A percentile compares a stretch with the other conserved stretches of the same genome.
phyloP scores from a whole-genome alignment of 2,113 vertebrate genomes.

The Balaeniceps rex region DNA sequence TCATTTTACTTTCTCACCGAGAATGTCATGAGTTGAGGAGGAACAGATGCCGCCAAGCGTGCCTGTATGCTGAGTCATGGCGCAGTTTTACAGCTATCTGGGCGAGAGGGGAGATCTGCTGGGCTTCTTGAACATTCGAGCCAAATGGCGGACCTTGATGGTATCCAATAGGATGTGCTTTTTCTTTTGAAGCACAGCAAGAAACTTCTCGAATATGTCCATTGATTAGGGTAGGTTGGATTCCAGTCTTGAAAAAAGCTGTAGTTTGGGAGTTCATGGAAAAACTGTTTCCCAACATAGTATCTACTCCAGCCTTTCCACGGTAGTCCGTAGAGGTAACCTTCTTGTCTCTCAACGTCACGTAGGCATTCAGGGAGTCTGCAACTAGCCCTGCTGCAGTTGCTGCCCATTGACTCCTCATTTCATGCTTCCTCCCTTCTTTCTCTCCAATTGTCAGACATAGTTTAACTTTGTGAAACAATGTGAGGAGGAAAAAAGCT shows the following conservation, averaged over 20 bases:
- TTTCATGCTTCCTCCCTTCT: neutral
- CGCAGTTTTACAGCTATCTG: neutral
- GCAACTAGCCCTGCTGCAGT: neutral
- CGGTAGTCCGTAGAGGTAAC: neutral
- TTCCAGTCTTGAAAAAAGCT: neutral
- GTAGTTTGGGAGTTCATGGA: neutral
- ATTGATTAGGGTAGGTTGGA: neutral
- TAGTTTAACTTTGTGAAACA: neutral
- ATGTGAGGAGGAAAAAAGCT: neutral
- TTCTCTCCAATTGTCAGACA: neutral
- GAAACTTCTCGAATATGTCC: neutral
- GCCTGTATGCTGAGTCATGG: neutral
- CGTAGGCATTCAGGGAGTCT: neutral
- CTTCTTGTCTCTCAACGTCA: neutral
- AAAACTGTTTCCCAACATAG: neutral
- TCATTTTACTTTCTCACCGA: neutral
- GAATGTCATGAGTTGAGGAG: neutral
- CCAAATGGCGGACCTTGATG: neutral
- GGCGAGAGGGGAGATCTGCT: neutral
- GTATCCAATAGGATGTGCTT: neutral
- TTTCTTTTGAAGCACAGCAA: neutral
- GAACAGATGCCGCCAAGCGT: neutral
- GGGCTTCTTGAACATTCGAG: neutral
- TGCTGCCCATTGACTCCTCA: neutral
- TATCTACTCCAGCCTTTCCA: neutral